Conservation (phyloP, 2,797 vertebrate genomes). For the Heterohyrax brucei region DNA sequence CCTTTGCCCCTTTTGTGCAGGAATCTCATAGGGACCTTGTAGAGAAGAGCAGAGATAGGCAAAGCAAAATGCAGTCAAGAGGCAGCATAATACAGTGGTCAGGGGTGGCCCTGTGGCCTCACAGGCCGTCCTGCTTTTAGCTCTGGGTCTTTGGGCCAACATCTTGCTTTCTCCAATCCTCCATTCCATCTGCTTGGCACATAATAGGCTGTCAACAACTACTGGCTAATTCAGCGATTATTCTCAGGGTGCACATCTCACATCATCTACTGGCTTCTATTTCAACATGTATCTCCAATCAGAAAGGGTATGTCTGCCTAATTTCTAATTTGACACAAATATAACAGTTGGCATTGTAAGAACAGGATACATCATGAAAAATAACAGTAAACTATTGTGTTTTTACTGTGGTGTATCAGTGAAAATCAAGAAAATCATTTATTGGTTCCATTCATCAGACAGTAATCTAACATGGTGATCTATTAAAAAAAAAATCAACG, state of each 20-base stretch:
- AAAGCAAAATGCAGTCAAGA: neutral
- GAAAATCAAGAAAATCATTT: neutral
- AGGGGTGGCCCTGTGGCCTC: neutral
- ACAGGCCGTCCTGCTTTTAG: neutral
- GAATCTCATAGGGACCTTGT: neutral
- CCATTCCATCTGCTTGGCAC: neutral
- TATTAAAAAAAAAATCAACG: neutral
- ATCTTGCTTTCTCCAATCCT: neutral
- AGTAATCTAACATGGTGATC: neutral
- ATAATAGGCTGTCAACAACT: neutral
- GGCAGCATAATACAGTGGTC: neutral
- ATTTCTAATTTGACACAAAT: slow-evolving; percentile 24
- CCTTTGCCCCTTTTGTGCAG: neutral
- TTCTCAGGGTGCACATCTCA: neutral
- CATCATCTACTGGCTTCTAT: neutral
- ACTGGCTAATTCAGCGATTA: neutral
- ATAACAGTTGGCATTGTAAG: neutral
- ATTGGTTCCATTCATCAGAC: neutral
- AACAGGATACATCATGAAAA: neutral
- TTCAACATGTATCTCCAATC: neutral
- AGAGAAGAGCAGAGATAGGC: neutral
- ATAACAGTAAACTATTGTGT: neutral
- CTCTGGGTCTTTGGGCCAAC: neutral
- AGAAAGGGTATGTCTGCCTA: neutral
- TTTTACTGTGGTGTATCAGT: neutral